Conservation (phyloP, 2,888 invertebrate species). For the Prenolepis imparis region DNA sequence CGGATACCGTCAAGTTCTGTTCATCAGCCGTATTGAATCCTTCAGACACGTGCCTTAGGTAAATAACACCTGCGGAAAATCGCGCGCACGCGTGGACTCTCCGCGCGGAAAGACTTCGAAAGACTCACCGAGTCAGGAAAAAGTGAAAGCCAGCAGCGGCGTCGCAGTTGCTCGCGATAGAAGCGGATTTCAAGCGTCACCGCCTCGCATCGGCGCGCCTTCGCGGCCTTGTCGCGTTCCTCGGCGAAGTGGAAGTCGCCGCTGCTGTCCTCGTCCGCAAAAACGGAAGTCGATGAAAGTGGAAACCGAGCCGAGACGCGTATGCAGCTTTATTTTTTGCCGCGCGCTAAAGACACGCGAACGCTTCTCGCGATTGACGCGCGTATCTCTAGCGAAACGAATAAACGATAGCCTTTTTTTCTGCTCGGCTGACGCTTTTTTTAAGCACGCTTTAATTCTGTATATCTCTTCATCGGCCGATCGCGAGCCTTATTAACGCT, state of each 20-base stretch:
- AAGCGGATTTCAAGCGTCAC: neutral
- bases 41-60: no score
- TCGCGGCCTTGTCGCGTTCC: slow-evolving; percentile 25
- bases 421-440: neutral
- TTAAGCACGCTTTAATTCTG: slow-evolving; percentile 19
- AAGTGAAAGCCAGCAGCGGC: slow-evolving; percentile 24
- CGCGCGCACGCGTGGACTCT: neutral
- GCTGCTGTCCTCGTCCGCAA: slow-evolving; percentile 32
- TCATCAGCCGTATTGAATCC: neutral
- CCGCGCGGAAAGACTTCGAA: slow-evolving; percentile 23
- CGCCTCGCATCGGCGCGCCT: neutral
- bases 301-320: slow-evolving; percentile 44
- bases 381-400: neutral
- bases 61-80: neutral
- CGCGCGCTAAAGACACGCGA: neutral
- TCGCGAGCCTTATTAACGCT: neutral
- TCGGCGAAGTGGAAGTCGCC: slow-evolving; percentile 7
- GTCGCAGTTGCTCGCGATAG: neutral
- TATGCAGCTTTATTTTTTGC: neutral
- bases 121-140: slow-evolving; percentile 20
- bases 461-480: neutral
- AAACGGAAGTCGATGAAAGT: slow-evolving; percentile 73
- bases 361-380: neutral
- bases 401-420: neutral
- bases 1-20: neutral